Base-by-base conservation (phyloP, 2,888 invertebrate species). In the Nomada fucata region DNA sequence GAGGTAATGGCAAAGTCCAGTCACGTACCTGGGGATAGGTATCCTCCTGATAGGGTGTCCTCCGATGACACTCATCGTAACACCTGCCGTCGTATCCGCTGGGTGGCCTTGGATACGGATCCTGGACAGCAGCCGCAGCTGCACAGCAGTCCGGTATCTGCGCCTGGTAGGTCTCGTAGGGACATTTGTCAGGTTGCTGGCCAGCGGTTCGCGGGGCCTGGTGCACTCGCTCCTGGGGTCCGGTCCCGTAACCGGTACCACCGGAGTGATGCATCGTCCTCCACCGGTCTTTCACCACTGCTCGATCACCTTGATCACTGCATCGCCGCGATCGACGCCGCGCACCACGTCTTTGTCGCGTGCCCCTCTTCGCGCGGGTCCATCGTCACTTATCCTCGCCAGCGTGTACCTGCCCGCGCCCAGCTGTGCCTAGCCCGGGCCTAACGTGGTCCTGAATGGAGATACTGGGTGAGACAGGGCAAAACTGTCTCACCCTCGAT, bases 121-220 rank as follows among this genome's bases (percentile, higher is more conserved):
- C 93, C 86, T 93, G 93, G n/a, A 90, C 91, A 64, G 88, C 92
- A 93, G 92, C 76, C 87, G 91, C 92, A 92, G 80, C 92, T 94
- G 89, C 93, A 94, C 94, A 92, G 94, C 92, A 93, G 94, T 91
- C 90, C 91, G 90, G 91, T 94, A 91, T 94, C 90, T 94, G 94
- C 78, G 94, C 89, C 89, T 93, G 93, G 89, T 93, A 93, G 80
- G 91, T 89, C 83, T 94, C 93, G 90, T 93, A 93, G 36, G 93
- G 93, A 76, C 92, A 93, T 89, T 93, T 93, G 53, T 91, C 92
- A 61, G 89, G 82, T 26, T 89, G 82, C 26, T 89, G 90, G 73
- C 88, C 88, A 23, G 85, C 77, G 53, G 90, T 82, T 79, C 91
- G 89, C 57, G 92, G 89, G 79, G 89, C 89, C 85, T 92, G 92